Percentiles rank a stretch among this genome's conserved stretches.
Conservation (phyloP, 2,888 invertebrate species). For the Bellardia pandia region DNA sequence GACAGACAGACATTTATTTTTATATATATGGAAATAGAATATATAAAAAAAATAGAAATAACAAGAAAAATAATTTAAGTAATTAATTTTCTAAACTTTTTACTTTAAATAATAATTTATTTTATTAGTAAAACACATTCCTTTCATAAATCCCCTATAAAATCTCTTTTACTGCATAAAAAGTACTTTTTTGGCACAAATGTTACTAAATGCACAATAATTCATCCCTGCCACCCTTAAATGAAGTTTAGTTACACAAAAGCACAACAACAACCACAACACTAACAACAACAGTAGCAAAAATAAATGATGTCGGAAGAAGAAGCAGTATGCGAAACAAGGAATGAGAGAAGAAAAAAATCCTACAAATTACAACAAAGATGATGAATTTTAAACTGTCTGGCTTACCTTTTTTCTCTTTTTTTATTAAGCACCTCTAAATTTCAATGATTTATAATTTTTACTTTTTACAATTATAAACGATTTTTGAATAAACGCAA, state of each 20-base stretch:
- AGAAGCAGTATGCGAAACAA: slow-evolving; percentile 5
- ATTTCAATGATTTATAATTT: slow-evolving; percentile 19
- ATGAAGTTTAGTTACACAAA: slow-evolving; percentile 58
- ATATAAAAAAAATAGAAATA: no score
- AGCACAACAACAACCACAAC: slow-evolving; percentile 28
- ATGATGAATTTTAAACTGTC: slow-evolving; percentile 62
- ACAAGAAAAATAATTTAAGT: no score
- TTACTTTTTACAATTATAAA: not conserved
- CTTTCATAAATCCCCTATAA: not conserved
- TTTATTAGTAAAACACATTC: not conserved
- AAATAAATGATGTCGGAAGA: slow-evolving; percentile 34
- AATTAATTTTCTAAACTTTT: no score
- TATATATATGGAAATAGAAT: no score
- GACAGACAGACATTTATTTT: no score
- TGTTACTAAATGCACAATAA: slow-evolving; percentile 49
- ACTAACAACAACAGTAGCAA: slow-evolving; percentile 24
- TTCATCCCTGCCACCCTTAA: slow-evolving; percentile 67
- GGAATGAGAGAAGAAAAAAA: slow-evolving; percentile 32
- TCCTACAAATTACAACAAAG: slow-evolving; percentile 53
- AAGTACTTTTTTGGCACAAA: slow-evolving; percentile 44
- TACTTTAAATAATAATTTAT: no score
- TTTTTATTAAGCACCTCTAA: not conserved
- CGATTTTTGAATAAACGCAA: not conserved
- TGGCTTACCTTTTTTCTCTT: slow-evolving; percentile 68
- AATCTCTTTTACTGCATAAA: not conserved